Evolutionary conservation across 2,888 invertebrate species (phyloP), one percentile per base, ranked within the genome.

Genomic region (Cheilosia variabilis): DNA sequence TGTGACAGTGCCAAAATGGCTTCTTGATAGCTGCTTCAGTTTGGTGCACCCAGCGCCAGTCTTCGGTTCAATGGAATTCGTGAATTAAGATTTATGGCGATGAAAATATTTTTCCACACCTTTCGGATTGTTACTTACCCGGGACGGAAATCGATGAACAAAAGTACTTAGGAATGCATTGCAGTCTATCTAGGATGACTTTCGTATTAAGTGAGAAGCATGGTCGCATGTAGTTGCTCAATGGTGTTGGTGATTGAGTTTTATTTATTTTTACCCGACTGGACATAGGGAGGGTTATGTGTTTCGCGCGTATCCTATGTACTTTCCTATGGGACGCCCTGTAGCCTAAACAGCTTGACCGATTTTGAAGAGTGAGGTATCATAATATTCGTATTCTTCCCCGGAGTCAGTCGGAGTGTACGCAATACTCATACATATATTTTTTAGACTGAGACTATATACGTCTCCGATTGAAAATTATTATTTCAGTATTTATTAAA

Each of bases 51-150:
- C 62, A 66, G 27, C 37, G 37, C 55, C 62, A 66, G 27, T 27
- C 27, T 65, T 76, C 24, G n/a, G 43, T 73, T 55, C n/a, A 47
- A 58, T 53, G 43, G 76, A 53, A 57, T 66, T 77, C 37, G 43
- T 53, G 76, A 86, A 86, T 86, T 76, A 86, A 86, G 86, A 86
- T 86, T 86, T 86, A 86, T 86, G 86, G 86, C 86, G 86, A 86
- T 77, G 86, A 86, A 86, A 86, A 86, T 81, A 86, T 86, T 86
- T 84, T 73, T 86, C 86, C 86, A 81, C 86, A 86, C 81, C 86
- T 86, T 86, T 76, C 77, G 72, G 63, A 76, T 80, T 84, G 69
- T 84, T 80, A 80, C 80, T 79, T 71, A 80, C 50, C 62, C 52
- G 24, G 9, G 31, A 17, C 24, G 60, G 65, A 68, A 72, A 86